A percentile compares a stretch with the other conserved stretches of the same genome.
These are phyloP conservation scores for Takifugu rubripes DNA, from an alignment of 2,797 vertebrate genomes.

Conservation along the genomic window DNA sequence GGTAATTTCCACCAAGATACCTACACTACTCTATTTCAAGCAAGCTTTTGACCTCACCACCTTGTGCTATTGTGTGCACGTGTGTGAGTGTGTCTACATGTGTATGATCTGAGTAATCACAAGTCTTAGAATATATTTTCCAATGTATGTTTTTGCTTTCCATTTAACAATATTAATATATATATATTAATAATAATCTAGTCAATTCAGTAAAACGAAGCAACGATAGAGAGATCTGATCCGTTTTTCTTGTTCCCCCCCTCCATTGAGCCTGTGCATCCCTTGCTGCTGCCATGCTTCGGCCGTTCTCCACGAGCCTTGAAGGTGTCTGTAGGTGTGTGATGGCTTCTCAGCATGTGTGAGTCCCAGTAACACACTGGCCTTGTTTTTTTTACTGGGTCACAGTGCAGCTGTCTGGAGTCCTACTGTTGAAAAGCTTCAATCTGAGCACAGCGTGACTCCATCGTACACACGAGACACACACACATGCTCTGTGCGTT, in stretches of 20 bases:
- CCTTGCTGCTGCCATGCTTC: constrained; percentile 13
- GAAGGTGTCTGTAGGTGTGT: constrained; percentile 3
- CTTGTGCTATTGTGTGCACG: neutral
- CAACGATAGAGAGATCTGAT: too few species aligned
- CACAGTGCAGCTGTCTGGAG: constrained; percentile 49
- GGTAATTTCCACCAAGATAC: constrained; percentile 41
- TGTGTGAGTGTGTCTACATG: neutral
- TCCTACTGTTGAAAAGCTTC: constrained; percentile 35
- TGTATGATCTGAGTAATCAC: neutral
- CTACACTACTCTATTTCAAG: constrained; percentile 16
- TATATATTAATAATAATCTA: too few species aligned
- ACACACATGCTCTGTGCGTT: constrained; percentile 7
- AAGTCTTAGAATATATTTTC: neutral
- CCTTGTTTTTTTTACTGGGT: constrained; percentile 66
- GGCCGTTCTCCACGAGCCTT: constrained; percentile 1
- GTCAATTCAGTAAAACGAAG: too few species aligned
- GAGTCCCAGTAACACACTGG: constrained; percentile 63
- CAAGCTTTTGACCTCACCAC: constrained; percentile 23
- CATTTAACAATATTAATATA: too few species aligned
- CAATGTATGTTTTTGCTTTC: too few species aligned
- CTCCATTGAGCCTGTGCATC: neutral
- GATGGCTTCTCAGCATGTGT: constrained; percentile 26
- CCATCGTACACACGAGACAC: constrained; percentile 24
- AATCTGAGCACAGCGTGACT: constrained; percentile 62
- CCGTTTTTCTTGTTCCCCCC: too few species aligned